Evolutionary conservation across 2,888 invertebrate genomes (phyloP).

Genomic region (Eupeodes latifasciatus): DNA sequence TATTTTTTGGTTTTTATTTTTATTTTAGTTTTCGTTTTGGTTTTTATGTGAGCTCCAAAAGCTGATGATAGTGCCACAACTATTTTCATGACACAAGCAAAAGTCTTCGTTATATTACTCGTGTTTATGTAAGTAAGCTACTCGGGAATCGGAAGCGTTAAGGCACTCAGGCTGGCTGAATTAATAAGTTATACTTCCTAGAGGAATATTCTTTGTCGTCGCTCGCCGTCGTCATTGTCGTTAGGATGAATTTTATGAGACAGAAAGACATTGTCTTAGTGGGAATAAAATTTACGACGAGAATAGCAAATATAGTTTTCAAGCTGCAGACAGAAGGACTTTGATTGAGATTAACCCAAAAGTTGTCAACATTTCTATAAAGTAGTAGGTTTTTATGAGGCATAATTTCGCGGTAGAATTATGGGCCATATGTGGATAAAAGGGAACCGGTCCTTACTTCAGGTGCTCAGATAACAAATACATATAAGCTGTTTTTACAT

Average conservation of each 20-base stretch:
- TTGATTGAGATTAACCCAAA: conserved; percentile 8
- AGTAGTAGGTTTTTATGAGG: not conserved
- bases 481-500: too few species aligned
- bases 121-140: not conserved
- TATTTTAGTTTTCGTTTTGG: not conserved
- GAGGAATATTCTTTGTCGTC: conserved; percentile 4
- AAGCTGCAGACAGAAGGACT: not conserved
- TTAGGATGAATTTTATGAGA: not conserved
- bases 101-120: not conserved
- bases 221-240: not conserved
- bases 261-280: not conserved
- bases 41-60: conserved; percentile 40
- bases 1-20: not conserved
- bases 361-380: conserved; percentile 1
- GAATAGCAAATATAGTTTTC: not conserved
- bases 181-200: conserved; percentile 7
- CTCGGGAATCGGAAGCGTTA: not conserved
- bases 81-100: conserved; percentile 10
- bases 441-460: too few species aligned
- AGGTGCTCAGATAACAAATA: too few species aligned
- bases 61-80: conserved; percentile 19
- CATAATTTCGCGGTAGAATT: conserved; percentile 13
- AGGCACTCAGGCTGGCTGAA: not conserved
- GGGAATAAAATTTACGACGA: conserved; percentile 24
- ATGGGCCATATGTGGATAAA: too few species aligned